Conservation (phyloP, 1,140 invertebrate genomes). For the Apis mellifera region DNA sequence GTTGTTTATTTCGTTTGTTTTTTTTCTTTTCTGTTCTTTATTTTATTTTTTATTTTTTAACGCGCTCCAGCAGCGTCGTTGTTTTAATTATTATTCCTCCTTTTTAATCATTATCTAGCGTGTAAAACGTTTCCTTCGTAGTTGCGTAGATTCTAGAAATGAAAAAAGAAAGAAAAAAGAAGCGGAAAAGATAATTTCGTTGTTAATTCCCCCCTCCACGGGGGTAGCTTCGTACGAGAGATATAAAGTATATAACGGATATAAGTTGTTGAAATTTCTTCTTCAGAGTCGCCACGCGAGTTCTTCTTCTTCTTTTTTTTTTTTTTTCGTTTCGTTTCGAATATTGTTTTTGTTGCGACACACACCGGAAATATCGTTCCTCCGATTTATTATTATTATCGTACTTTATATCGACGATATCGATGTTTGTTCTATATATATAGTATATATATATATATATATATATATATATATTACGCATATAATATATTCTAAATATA, state of each 20-base stretch:
- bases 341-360: conserved; percentile 34
- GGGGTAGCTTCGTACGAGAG: too few relatives aligned
- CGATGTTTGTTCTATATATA: conserved; percentile 33
- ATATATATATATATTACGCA: conserved; percentile 18
- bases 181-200: too few relatives aligned
- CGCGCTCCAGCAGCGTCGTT: neutral
- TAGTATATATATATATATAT: conserved; percentile 7
- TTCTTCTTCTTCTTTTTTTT: conserved; percentile 4
- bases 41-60: conserved; percentile 18
- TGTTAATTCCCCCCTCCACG: neutral
- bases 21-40: neutral
- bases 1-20: neutral
- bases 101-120: neutral
- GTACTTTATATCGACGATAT: neutral
- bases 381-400: conserved; percentile 34
- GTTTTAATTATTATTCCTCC: neutral
- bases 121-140: neutral
- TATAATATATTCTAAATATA: conserved; percentile 35
- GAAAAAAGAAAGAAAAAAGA: neutral
- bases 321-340: conserved; percentile 24
- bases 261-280: conserved; percentile 19
- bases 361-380: conserved; percentile 38
- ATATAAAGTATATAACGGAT: too few relatives aligned
- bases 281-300: conserved; percentile 28
- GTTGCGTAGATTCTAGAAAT: neutral